These are phyloP conservation scores for Drosophila flavopinicola DNA, from an alignment of 2,888 invertebrate species.

Conservation along the genomic window DNA sequence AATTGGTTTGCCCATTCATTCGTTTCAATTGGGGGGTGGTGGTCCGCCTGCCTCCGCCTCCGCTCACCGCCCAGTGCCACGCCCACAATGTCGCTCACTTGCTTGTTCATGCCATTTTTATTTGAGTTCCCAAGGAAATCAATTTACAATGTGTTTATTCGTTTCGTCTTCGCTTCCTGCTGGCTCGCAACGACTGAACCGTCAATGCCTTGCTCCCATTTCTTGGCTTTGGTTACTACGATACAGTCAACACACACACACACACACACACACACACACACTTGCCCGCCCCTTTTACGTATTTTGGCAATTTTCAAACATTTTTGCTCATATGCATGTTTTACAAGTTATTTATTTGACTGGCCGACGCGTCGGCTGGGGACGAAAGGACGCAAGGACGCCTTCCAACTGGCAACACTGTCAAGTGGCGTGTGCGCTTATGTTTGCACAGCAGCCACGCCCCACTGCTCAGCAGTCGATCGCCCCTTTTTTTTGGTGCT, in stretches of 20 bases:
- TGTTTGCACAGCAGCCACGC: conserved; percentile 63
- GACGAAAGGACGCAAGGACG: neutral
- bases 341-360: conserved; percentile 80
- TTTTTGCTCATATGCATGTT: conserved; percentile 81
- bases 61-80: conserved; percentile 12
- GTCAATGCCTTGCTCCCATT: conserved; percentile 53
- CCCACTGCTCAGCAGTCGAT: conserved; percentile 34
- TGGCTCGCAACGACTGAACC: conserved; percentile 21
- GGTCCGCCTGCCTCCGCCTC: conserved; percentile 7
- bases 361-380: conserved; percentile 44
- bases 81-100: conserved; percentile 69
- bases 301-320: conserved; percentile 77
- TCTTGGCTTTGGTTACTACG: conserved; percentile 62
- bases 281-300: conserved; percentile 6
- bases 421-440: conserved; percentile 51
- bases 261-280: neutral
- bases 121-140: conserved; percentile 81
- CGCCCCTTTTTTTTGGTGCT: conserved; percentile 25
- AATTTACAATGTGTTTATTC: conserved; percentile 79
- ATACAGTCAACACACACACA: conserved; percentile 39
- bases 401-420: conserved; percentile 14
- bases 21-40: conserved; percentile 68
- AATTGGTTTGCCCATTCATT: conserved; percentile 79
- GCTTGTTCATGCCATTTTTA: conserved; percentile 79
- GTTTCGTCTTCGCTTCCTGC: conserved; percentile 69